Conservation (phyloP, 1,140 invertebrate species). For the Dendroctonus ponderosae region DNA sequence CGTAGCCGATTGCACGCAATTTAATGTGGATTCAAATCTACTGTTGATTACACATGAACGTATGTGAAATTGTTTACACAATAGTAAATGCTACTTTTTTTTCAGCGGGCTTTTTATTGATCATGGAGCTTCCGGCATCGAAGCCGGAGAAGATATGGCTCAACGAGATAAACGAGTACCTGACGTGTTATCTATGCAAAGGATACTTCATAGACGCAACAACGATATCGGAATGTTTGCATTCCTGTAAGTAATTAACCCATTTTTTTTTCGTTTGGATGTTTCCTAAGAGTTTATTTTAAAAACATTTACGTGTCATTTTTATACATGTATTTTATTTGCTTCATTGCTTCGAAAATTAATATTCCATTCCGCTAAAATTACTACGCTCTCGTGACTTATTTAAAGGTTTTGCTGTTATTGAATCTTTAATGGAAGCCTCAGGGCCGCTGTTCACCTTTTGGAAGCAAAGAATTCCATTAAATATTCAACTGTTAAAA, state of each 20-base stretch:
- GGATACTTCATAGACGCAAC: constrained; percentile 84
- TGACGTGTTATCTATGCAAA: constrained; percentile 74
- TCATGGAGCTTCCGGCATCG: constrained; percentile 37
- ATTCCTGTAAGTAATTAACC: constrained; percentile 68
- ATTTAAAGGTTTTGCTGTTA: too few species aligned
- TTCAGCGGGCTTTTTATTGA: constrained; percentile 30
- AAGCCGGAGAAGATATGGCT: constrained; percentile 52
- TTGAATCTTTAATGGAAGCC: too few species aligned
- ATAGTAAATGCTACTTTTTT: constrained; percentile 14
- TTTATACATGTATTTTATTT: too few species aligned
- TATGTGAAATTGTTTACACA: background rate
- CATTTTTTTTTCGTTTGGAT: background rate
- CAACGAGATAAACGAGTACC: constrained; percentile 68
- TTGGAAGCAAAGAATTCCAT: too few species aligned
- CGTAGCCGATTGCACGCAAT: background rate
- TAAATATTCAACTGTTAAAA: too few species aligned
- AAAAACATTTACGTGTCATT: too few species aligned
- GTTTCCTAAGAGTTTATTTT: background rate
- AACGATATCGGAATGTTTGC: constrained; percentile 81
- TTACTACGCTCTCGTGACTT: too few species aligned
- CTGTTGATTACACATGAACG: background rate
- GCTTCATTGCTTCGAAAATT: too few species aligned
- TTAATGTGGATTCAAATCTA: too few species aligned
- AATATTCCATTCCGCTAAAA: too few species aligned
- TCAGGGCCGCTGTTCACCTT: too few species aligned